Percentiles rank a stretch among this genome's conserved stretches.
phyloP scores from a whole-genome alignment of 2,888 invertebrate genomes.

The Empis livida region DNA sequence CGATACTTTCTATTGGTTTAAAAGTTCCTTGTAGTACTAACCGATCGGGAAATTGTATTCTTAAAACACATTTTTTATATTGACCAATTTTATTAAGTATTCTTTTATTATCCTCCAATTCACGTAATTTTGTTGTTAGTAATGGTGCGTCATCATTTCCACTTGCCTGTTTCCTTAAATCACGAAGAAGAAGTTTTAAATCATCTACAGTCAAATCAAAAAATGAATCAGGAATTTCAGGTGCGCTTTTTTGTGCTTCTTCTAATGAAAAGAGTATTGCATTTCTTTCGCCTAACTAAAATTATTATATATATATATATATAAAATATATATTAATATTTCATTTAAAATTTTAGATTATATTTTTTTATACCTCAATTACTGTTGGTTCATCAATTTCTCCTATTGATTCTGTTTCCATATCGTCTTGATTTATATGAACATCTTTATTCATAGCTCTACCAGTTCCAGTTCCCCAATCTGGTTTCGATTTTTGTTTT shows the following conservation, averaged over 20 bases:
- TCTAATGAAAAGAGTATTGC: constrained; percentile 58
- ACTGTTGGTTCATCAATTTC: constrained; percentile 21
- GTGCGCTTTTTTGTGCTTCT: constrained; percentile 45
- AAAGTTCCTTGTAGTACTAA: constrained; percentile 79
- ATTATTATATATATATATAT: too few relatives aligned
- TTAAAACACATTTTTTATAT: constrained; percentile 65
- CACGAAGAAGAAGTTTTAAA: constrained; percentile 58
- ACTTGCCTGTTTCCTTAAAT: constrained; percentile 51
- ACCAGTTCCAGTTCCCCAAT: constrained; percentile 28
- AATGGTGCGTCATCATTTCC: constrained; percentile 61
- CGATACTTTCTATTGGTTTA: constrained; percentile 58
- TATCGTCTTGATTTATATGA: constrained; percentile 3
- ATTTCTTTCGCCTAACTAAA: constrained; percentile 58
- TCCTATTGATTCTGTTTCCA: constrained; percentile 8
- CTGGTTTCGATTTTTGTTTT: constrained; percentile 12
- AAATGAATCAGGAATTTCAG: constrained; percentile 75
- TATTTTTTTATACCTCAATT: constrained; percentile 18
- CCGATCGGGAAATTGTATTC: constrained; percentile 78
- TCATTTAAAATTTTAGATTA: too few relatives aligned
- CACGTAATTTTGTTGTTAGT: constrained; percentile 49
- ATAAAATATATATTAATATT: neutral
- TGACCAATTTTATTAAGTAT: constrained; percentile 45
- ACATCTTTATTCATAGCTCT: constrained; percentile 18
- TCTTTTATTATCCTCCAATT: constrained; percentile 43
- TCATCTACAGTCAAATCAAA: constrained; percentile 77